A percentile compares a stretch with the other conserved stretches of the same genome.
phyloP scores from a whole-genome alignment of 2,797 vertebrate species.

The Buphagus erythrorhynchus region DNA sequence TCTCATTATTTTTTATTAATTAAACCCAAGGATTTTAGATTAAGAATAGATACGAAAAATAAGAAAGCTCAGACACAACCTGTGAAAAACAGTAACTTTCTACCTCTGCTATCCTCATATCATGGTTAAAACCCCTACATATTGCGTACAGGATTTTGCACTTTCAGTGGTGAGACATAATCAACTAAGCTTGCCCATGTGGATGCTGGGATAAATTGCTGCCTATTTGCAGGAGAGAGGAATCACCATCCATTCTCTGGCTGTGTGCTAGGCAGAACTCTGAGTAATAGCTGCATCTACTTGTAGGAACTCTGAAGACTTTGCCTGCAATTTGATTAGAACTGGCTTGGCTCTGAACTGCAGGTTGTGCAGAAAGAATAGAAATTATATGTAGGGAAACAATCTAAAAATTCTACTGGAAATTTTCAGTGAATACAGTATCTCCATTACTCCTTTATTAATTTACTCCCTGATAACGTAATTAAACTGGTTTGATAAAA shows the following conservation, averaged over 20 bases:
- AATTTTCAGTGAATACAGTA: background rate
- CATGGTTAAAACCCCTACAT: background rate
- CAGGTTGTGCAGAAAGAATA: background rate
- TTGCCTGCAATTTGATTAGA: background rate
- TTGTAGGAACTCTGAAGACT: background rate
- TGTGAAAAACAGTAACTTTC: background rate
- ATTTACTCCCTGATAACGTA: background rate
- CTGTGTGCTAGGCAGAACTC: background rate
- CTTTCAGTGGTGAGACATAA: background rate
- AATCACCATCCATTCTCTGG: background rate
- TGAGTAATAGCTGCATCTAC: background rate
- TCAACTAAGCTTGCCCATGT: background rate
- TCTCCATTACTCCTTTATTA: background rate
- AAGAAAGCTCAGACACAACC: background rate
- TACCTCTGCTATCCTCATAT: background rate
- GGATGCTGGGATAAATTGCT: background rate
- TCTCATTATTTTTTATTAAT: conserved; percentile 2
- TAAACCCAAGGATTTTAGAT: background rate
- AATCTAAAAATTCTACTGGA: background rate
- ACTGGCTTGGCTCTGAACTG: background rate
- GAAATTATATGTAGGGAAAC: background rate
- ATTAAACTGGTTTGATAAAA: background rate
- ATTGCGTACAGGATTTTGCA: background rate
- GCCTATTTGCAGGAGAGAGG: background rate
- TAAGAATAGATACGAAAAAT: background rate